These are phyloP conservation scores for Sicus ferrugineus DNA, from an alignment of 2,888 invertebrate genomes.

Conservation along the genomic window DNA sequence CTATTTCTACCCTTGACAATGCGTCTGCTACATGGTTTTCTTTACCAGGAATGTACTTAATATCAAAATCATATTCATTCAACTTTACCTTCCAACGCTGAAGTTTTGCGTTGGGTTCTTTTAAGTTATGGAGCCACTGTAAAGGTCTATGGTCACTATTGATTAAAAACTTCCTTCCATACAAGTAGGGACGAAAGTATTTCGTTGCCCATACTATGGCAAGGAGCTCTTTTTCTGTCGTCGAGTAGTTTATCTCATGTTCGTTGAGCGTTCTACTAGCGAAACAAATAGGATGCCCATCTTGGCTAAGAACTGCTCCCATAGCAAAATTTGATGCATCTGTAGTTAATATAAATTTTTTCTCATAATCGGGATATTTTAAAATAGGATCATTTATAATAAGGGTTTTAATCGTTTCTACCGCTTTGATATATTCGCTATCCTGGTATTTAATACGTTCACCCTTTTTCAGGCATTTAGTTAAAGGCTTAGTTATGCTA, in stretches of 20 bases:
- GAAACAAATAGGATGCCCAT: slow-evolving; percentile 49
- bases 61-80: slow-evolving; percentile 50
- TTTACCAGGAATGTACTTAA: slow-evolving; percentile 43
- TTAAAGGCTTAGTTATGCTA: slow-evolving; percentile 39
- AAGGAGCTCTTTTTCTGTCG: slow-evolving; percentile 57
- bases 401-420: no score
- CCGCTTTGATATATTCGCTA: slow-evolving; percentile 24
- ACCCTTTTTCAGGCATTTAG: slow-evolving; percentile 40
- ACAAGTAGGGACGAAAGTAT: slow-evolving; percentile 56
- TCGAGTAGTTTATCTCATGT: slow-evolving; percentile 49
- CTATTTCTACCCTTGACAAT: no score
- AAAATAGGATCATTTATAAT: no score
- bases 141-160: slow-evolving; percentile 41
- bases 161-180: no score
- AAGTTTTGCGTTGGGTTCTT: slow-evolving; percentile 54
- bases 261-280: slow-evolving; percentile 49
- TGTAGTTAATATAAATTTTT: slow-evolving; percentile 46
- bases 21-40: slow-evolving; percentile 32
- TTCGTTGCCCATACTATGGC: slow-evolving; percentile 56
- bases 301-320: slow-evolving; percentile 51
- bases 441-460: no score
- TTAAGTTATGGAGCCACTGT: no score
- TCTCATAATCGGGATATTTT: slow-evolving; percentile 44
- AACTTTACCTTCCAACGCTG: slow-evolving; percentile 54
- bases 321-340: slow-evolving; percentile 51